Evolutionary conservation across 2,888 invertebrate species (phyloP), one percentile per base, ranked within the genome.

Genomic region (Lumbricus terrestris): DNA sequence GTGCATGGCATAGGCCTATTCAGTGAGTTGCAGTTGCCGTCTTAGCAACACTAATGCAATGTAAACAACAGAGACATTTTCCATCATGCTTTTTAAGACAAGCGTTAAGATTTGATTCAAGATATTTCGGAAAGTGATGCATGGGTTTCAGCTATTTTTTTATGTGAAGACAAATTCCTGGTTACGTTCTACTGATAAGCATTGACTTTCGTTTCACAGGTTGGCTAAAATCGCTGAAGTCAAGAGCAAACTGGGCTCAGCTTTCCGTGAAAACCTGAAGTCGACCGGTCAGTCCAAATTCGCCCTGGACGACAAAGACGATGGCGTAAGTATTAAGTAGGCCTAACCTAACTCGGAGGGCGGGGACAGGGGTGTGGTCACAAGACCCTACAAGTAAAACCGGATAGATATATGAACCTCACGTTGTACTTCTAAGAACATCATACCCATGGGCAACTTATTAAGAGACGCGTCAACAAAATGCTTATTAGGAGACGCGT

Each of bases 191-290:
- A n/a, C 69, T 29, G n/a, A 69, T 1, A 69, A 8, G 8, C 8
- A n/a, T 69, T 69, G n/a, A 3, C 13, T 69, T 69, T 11, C n/a
- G n/a, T 69, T 23, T 69, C 16, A n/a, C n/a, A 91, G 91, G 83
- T 88, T 91, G 38, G 91, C 91, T 38, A 91, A 91, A 88, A 91
- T 91, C 54, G 91, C 91, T 40, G 91, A 91, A 85, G 91, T 94
- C 97, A 98, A 98, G 96, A 98, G 93, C 92, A 93, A 98, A 94
- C 97, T 98, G 34, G 89, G 89, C 42, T 91, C 91, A 96, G 98
- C 98, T 97, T 99, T 99, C 98, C 98, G 99, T 96, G 98, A 98
- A 96, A 91, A 91, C 89, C 97, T 99, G 95, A 99, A 99, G 96
- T 98, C 98, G 95, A 99, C 99, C 94, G 98, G 99, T 42, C 94